These are phyloP conservation scores for Apamea epomidion DNA, from an alignment of 2,888 invertebrate genomes.

Conservation along the genomic window DNA sequence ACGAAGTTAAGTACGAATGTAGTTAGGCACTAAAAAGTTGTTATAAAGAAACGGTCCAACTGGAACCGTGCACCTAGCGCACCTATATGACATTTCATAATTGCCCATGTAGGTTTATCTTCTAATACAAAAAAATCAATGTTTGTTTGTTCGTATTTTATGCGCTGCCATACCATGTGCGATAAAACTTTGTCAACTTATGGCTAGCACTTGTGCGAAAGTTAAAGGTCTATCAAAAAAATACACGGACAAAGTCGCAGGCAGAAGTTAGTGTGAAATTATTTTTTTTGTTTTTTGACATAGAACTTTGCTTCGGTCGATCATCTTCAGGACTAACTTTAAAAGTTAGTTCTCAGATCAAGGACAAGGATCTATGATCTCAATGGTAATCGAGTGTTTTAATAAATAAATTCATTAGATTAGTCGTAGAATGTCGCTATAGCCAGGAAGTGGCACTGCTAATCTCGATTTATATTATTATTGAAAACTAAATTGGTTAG, in stretches of 20 bases:
- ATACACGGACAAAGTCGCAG: not conserved
- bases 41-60: too few relatives aligned
- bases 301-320: too few relatives aligned
- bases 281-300: too few relatives aligned
- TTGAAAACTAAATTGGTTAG: conserved; percentile 1
- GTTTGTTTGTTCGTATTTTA: not conserved
- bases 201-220: not conserved
- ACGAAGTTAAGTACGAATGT: too few relatives aligned
- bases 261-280: too few relatives aligned
- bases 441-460: not conserved
- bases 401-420: conserved; percentile 10
- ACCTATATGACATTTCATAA: not conserved
- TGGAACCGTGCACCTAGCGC: too few relatives aligned
- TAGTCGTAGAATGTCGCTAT: not conserved
- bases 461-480: not conserved
- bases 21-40: too few relatives aligned
- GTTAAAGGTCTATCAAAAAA: not conserved
- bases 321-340: too few relatives aligned
- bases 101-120: not conserved
- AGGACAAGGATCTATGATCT: not conserved
- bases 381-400: not conserved
- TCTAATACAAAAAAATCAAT: too few relatives aligned
- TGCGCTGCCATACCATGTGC: not conserved
- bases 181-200: not conserved
- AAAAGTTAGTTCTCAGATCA: too few relatives aligned